Percentiles rank a stretch among this genome's conserved stretches.
Evolutionary conservation across 2,113 vertebrate species (phyloP).

Genomic region (Spilogale gracilis): DNA sequence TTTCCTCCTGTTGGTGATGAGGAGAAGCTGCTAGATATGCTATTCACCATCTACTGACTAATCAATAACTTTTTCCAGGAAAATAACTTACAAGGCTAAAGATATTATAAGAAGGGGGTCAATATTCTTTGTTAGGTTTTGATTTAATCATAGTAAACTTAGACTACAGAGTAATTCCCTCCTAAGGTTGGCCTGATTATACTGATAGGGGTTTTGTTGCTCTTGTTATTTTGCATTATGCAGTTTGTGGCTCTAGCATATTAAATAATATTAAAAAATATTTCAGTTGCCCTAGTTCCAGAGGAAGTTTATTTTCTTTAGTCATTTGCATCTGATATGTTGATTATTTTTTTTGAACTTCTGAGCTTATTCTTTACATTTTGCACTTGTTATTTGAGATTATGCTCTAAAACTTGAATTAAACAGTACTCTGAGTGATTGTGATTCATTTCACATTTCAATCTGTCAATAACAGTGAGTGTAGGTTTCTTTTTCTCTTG

Average conservation of each 20-base stretch:
- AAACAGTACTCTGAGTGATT: neutral
- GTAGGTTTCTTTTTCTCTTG: neutral
- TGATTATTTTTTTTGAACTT: neutral
- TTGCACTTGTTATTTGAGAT: constrained; percentile 8
- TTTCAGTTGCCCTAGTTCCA: neutral
- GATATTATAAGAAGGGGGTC: neutral
- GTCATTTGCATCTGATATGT: constrained; percentile 7
- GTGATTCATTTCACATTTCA: constrained; percentile 18
- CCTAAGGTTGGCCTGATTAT: neutral
- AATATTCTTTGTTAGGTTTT: constrained; percentile 22
- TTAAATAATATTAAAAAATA: neutral
- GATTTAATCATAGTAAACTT: constrained; percentile 36
- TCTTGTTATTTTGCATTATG: neutral
- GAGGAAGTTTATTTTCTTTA: neutral
- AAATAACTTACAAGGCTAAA: neutral
- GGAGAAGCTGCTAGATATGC: neutral
- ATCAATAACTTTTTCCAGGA: neutral
- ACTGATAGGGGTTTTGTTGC: neutral
- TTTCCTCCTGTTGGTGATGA: neutral
- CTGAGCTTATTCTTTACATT: constrained; percentile 1
- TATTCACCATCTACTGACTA: neutral
- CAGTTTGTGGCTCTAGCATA: neutral
- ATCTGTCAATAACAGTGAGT: neutral
- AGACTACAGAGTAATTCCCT: neutral
- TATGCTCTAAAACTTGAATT: constrained; percentile 21